A percentile compares a stretch with the other conserved stretches of the same genome.
Evolutionary conservation across 2,888 invertebrate species (phyloP).

Genomic region (Ectemnius continuus): DNA sequence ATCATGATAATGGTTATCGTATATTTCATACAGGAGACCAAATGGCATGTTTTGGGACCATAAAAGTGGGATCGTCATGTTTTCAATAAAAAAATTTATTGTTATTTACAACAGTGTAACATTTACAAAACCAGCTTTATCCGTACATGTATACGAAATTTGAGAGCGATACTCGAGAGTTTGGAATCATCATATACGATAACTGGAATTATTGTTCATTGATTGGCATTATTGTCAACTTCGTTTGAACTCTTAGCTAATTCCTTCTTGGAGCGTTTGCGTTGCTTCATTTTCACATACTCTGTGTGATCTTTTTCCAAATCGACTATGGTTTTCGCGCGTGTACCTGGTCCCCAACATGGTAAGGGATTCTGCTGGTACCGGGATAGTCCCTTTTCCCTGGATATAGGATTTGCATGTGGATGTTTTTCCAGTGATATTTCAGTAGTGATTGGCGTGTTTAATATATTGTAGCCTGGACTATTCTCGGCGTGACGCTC

Average conservation of each 20-base stretch:
- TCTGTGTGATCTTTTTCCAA: conserved; percentile 77
- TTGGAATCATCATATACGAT: too few species aligned
- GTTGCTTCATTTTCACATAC: conserved; percentile 83
- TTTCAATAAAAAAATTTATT: conserved; percentile 16
- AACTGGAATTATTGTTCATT: too few species aligned
- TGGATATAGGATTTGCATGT: conserved; percentile 89
- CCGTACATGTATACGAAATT: too few species aligned
- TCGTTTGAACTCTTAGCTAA: neutral
- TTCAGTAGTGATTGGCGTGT: conserved; percentile 78
- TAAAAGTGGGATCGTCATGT: neutral
- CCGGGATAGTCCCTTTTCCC: conserved; percentile 85
- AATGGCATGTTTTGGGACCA: too few species aligned
- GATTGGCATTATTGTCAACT: neutral
- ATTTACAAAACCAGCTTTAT: conserved; percentile 1
- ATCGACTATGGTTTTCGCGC: conserved; percentile 84
- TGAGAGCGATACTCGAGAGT: too few species aligned
- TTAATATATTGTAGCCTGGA: conserved; percentile 81
- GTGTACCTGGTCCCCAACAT: conserved; percentile 95
- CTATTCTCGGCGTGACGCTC: conserved; percentile 81
- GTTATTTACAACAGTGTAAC: conserved; percentile 19
- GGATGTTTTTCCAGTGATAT: conserved; percentile 82
- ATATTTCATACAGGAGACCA: too few species aligned
- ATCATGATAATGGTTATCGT: too few species aligned
- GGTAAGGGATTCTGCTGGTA: conserved; percentile 93
- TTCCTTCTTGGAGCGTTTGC: conserved; percentile 80